Evolutionary conservation across 35 echinoderm and acorn worm genomes (phyloP).

Genomic region (Amphiura filiformis): DNA sequence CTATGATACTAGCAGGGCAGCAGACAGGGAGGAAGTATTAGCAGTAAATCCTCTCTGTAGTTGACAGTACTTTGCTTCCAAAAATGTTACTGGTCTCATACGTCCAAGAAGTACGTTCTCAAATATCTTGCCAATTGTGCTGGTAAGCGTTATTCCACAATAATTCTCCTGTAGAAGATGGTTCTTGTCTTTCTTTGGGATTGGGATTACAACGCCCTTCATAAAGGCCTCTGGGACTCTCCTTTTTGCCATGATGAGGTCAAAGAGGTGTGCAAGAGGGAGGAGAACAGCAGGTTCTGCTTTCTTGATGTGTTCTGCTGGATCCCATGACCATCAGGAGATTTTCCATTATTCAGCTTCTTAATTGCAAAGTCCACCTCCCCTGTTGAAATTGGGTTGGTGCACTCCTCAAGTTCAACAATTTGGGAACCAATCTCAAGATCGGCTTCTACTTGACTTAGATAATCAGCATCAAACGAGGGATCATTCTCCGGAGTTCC

Average conservation of each 20-base stretch:
- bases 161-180: neutral
- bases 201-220: neutral
- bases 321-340: neutral
- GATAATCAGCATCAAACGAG: neutral
- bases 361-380: neutral
- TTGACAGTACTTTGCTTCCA: neutral
- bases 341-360: neutral
- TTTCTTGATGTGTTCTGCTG: conserved; percentile 4
- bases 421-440: neutral
- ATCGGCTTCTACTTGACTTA: neutral
- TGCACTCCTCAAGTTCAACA: neutral
- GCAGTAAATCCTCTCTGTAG: neutral
- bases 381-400: neutral
- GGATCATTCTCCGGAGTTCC: neutral
- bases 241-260: neutral
- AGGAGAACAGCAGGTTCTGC: neutral
- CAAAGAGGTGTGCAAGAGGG: neutral
- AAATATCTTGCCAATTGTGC: neutral
- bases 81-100: neutral
- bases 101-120: neutral
- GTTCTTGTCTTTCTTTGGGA: conserved; percentile 3
- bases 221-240: neutral
- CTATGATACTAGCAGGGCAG: neutral
- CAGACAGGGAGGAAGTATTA: neutral
- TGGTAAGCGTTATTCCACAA: neutral